phyloP scores from a whole-genome alignment of 2,888 invertebrate species.

The Papilio demoleus region DNA sequence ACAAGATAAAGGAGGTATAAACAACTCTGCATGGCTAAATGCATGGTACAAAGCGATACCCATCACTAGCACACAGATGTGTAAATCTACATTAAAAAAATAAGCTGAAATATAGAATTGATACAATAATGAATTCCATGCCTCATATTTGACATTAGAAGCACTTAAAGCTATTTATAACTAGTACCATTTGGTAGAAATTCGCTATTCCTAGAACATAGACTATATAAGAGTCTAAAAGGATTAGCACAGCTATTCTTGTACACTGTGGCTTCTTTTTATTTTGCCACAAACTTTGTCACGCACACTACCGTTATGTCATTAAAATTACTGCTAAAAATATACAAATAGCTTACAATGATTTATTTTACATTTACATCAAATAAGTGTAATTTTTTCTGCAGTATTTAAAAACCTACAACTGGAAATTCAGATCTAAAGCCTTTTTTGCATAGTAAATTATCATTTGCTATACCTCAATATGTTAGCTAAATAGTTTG shows the following conservation, averaged over 20 bases:
- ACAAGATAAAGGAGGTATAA: slow-evolving; percentile 39
- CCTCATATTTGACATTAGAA: slow-evolving; percentile 62
- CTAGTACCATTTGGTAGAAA: slow-evolving; percentile 57
- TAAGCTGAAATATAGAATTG: slow-evolving; percentile 48
- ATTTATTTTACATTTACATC: too few species aligned
- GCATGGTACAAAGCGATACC: slow-evolving; percentile 47
- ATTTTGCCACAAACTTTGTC: slow-evolving; percentile 27
- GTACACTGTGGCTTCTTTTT: slow-evolving; percentile 11
- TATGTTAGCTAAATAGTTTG: background rate
- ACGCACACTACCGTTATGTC: background rate
- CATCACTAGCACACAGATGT: slow-evolving; percentile 62
- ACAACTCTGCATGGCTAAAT: slow-evolving; percentile 47
- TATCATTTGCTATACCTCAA: background rate
- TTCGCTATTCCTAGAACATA: slow-evolving; percentile 47
- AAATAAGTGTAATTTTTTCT: background rate
- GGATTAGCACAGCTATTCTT: slow-evolving; percentile 1
- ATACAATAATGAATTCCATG: slow-evolving; percentile 61
- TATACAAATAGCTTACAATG: background rate
- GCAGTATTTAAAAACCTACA: background rate
- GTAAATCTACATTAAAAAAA: slow-evolving; percentile 71
- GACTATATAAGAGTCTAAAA: slow-evolving; percentile 41
- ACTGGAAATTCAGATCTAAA: background rate
- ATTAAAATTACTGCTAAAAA: background rate
- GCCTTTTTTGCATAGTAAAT: background rate
- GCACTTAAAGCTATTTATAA: slow-evolving; percentile 70